These are phyloP conservation scores for Ceraclea dissimilis DNA, from an alignment of 2,888 invertebrate genomes.

Conservation along the genomic window DNA sequence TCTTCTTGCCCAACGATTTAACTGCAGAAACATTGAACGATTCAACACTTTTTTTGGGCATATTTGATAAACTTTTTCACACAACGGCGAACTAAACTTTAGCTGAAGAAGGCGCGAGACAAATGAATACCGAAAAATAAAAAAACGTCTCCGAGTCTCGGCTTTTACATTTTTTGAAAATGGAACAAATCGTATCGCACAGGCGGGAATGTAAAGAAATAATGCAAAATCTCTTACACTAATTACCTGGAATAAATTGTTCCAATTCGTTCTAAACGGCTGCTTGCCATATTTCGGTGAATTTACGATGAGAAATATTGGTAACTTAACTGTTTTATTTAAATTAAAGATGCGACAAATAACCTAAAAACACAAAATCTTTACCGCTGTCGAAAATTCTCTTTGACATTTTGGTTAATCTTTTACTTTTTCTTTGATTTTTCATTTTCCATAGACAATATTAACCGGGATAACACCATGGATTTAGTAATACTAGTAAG, in stretches of 20 bases:
- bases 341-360: no score
- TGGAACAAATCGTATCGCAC: background rate
- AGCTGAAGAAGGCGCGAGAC: background rate
- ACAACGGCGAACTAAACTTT: background rate
- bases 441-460: no score
- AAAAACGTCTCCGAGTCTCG: background rate
- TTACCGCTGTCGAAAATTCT: no score
- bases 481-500: no score
- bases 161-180: background rate
- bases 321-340: no score
- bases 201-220: background rate
- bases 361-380: no score
- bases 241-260: conserved; percentile 63
- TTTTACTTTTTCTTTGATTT: no score
- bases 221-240: no score
- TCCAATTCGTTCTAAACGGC: conserved; percentile 65
- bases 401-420: no score
- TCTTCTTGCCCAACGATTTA: background rate
- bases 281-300: conserved; percentile 50
- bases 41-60: background rate
- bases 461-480: no score
- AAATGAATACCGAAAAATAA: background rate
- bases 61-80: background rate
- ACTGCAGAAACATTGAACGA: background rate
- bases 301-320: no score